phyloP scores from a whole-genome alignment of 1,140 invertebrate genomes.

The Pogonomyrmex barbatus region DNA sequence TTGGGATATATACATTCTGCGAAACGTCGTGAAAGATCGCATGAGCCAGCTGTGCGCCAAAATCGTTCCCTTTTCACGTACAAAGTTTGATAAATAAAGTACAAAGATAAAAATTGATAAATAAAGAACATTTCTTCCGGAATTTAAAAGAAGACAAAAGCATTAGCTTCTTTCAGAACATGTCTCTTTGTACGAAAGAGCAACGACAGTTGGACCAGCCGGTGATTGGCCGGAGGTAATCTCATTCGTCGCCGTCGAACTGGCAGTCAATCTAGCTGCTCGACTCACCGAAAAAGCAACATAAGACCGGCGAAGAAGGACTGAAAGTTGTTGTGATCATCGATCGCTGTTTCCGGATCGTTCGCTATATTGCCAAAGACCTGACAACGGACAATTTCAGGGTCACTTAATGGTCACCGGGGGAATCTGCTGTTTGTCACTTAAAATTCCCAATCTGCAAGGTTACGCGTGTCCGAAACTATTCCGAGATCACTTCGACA shows the following conservation, averaged over 20 bases:
- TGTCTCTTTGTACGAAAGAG: not conserved
- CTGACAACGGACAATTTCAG: constrained; percentile 87
- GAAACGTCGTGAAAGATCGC: constrained; percentile 52
- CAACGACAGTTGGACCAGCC: constrained; percentile 55
- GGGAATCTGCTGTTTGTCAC: constrained; percentile 32
- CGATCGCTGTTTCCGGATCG: constrained; percentile 94
- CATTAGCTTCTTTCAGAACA: not conserved
- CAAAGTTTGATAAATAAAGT: not conserved
- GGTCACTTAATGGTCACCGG: constrained; percentile 71
- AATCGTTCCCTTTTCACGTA: constrained; percentile 18
- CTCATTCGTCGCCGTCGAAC: constrained; percentile 41
- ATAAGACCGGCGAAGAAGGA: constrained; percentile 97
- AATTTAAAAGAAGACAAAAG: not conserved
- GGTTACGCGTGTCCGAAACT: constrained; percentile 41
- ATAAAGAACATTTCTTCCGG: not conserved
- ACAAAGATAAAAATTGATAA: not conserved
- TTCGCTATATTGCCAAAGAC: constrained; percentile 97
- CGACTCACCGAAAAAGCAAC: constrained; percentile 96
- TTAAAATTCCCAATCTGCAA: constrained; percentile 66
- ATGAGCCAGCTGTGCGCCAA: constrained; percentile 7
- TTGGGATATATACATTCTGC: constrained; percentile 12
- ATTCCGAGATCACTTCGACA: not conserved
- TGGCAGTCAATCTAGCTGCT: constrained; percentile 81
- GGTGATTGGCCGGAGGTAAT: constrained; percentile 29
- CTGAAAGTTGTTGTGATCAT: constrained; percentile 99